Evolutionary conservation across 2,113 vertebrate species (phyloP).

Genomic region (Glareola pratincola): DNA sequence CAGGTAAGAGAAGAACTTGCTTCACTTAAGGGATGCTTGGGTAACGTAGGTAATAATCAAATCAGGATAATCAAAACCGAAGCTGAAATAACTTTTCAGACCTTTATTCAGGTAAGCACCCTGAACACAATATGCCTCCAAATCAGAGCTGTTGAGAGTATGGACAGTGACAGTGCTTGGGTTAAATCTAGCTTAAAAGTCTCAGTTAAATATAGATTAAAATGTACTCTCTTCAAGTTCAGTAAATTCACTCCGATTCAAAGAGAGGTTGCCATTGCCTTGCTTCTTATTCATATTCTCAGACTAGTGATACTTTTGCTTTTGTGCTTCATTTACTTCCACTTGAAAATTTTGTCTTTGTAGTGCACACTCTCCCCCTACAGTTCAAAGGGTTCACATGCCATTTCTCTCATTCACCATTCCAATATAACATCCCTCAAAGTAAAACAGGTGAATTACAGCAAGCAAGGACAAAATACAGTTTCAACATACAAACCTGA

Average conservation of each 20-base stretch:
- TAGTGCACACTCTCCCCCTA: background rate
- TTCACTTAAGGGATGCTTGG: background rate
- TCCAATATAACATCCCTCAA: background rate
- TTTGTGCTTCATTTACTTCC: background rate
- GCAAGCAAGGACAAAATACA: background rate
- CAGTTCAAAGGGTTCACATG: background rate
- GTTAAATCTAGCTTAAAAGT: background rate
- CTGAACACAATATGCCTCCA: background rate
- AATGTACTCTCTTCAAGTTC: background rate
- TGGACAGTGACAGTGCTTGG: background rate
- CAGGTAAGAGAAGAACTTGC: background rate
- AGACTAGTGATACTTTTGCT: background rate
- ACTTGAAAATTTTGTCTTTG: background rate
- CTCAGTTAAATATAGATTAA: background rate
- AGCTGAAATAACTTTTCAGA: background rate
- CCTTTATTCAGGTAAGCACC: background rate
- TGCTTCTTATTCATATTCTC: background rate
- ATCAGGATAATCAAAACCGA: background rate
- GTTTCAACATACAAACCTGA: background rate
- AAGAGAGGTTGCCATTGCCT: background rate
- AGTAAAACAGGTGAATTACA: background rate
- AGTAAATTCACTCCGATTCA: background rate
- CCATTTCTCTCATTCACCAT: background rate
- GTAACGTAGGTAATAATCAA: background rate
- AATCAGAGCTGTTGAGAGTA: background rate